A percentile compares a stretch with the other conserved stretches of the same genome.
Conservation (phyloP, 2,797 vertebrate species). For the Nyctibius grandis region DNA sequence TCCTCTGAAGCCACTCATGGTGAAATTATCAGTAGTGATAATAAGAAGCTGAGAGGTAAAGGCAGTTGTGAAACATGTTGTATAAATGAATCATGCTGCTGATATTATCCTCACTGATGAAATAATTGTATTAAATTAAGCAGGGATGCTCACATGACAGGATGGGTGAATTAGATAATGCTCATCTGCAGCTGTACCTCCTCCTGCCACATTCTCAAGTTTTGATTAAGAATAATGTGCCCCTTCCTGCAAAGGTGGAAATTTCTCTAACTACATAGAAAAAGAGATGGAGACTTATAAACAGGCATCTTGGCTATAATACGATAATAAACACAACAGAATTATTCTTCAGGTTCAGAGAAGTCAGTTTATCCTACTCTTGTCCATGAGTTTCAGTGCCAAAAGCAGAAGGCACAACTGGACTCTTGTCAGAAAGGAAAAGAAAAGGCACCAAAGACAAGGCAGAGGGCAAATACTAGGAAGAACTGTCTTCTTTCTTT, state of each 20-base stretch:
- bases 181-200: constrained; percentile 67
- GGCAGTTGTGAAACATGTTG: constrained; percentile 59
- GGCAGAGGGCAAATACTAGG: neutral
- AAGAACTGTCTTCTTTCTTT: neutral
- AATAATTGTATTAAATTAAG: constrained; percentile 83
- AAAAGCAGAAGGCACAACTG: neutral
- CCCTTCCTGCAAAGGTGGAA: constrained; percentile 60
- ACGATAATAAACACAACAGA: neutral
- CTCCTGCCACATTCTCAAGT: constrained; percentile 35
- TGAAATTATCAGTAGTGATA: constrained; percentile 40
- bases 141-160: constrained; percentile 76
- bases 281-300: neutral
- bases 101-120: constrained; percentile 78
- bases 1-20: constrained; percentile 15
- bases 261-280: constrained; percentile 28
- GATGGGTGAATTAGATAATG: constrained; percentile 76
- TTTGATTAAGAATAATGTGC: constrained; percentile 76
- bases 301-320: neutral
- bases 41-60: constrained; percentile 55
- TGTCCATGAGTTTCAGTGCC: neutral
- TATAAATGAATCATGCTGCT: constrained; percentile 77
- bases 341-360: neutral
- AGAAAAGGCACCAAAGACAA: neutral
- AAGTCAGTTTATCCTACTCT: neutral
- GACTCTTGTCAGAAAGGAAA: neutral